Percentiles rank a stretch among this genome's conserved stretches.
Conservation (phyloP, 1,140 invertebrate species). For the Neotoxoptera formosana region DNA sequence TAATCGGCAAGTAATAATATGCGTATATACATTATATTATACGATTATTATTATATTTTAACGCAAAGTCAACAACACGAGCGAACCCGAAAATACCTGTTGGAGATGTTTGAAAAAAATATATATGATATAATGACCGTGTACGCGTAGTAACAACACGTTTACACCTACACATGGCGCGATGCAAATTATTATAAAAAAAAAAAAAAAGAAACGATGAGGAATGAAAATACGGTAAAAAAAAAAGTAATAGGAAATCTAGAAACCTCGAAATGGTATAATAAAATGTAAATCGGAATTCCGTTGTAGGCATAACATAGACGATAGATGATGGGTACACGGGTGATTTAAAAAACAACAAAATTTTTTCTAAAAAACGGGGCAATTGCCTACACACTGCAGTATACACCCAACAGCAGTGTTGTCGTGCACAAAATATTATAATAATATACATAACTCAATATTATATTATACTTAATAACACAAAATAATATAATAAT, state of each 20-base stretch:
- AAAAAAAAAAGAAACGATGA: neutral
- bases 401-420: neutral
- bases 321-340: neutral
- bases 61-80: neutral
- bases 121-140: neutral
- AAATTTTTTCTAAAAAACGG: neutral
- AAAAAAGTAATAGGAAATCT: neutral
- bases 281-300: neutral
- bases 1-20: neutral
- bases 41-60: neutral
- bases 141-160: neutral
- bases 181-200: neutral
- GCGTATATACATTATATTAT: neutral
- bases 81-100: neutral
- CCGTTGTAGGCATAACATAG: neutral
- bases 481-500: neutral
- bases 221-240: neutral
- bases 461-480: too few relatives aligned
- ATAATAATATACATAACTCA: neutral
- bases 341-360: neutral
- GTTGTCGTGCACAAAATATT: neutral
- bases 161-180: neutral
- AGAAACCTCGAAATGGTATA: neutral
- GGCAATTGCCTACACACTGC: neutral
- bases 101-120: neutral